phyloP scores from a whole-genome alignment of 2,797 vertebrate genomes.

The Sebastes itinus region DNA sequence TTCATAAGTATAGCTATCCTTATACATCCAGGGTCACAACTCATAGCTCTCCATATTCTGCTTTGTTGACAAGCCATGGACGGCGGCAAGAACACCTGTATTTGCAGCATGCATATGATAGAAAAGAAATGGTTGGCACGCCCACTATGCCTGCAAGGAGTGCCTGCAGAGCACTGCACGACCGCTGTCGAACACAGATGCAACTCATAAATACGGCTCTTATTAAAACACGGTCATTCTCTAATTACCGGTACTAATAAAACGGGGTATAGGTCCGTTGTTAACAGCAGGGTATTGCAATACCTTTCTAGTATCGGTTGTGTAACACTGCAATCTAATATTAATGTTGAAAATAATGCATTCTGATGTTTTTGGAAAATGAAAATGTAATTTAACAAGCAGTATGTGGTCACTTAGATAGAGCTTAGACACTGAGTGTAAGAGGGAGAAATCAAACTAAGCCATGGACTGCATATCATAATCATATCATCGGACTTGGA shows the following conservation, averaged over 20 bases:
- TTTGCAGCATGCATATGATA: neutral
- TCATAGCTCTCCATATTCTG: too few relatives aligned
- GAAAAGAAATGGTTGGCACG: fast-evolving
- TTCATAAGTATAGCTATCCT: too few relatives aligned
- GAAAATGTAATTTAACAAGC: neutral
- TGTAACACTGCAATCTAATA: neutral
- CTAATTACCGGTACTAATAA: neutral
- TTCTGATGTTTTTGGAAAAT: neutral
- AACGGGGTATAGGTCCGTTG: neutral
- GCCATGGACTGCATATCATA: neutral
- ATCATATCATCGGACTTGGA: neutral
- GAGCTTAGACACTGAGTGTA: neutral
- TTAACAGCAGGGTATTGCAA: too few relatives aligned
- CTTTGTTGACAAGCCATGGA: neutral
- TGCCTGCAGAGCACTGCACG: too few relatives aligned
- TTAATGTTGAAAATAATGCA: too few relatives aligned
- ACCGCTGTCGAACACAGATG: neutral
- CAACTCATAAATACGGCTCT: neutral
- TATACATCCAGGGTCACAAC: too few relatives aligned
- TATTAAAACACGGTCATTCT: neutral
- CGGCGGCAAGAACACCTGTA: fast-evolving
- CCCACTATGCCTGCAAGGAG: neutral
- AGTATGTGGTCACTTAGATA: neutral
- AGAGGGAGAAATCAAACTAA: neutral
- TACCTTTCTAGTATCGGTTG: too few relatives aligned